Percentiles rank a stretch among this genome's conserved stretches.
phyloP scores from a whole-genome alignment of 1,140 invertebrate genomes.

The Papilio glaucus region DNA sequence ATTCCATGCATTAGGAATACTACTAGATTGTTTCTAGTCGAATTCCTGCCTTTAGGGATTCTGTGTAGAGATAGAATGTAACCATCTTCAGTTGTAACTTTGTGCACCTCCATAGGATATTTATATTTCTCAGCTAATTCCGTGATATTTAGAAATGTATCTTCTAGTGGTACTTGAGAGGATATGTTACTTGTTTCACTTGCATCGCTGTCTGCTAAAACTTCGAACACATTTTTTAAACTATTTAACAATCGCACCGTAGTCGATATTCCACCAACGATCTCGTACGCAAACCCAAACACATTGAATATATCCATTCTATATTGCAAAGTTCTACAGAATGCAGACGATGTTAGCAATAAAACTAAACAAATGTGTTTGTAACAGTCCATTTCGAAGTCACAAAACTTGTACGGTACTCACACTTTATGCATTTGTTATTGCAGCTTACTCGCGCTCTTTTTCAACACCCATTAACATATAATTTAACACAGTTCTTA shows the following conservation, averaged over 20 bases:
- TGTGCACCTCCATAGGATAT: constrained; percentile 84
- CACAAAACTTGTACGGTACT: no score
- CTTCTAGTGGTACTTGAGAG: constrained; percentile 40
- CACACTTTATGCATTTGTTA: no score
- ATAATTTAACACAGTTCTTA: no score
- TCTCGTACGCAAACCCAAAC: not conserved
- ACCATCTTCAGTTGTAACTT: constrained; percentile 84
- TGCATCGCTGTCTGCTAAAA: constrained; percentile 4
- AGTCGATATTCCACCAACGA: constrained; percentile 16
- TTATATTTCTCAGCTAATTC: constrained; percentile 81
- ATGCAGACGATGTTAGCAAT: no score
- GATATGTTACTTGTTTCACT: constrained; percentile 5
- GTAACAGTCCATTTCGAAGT: no score
- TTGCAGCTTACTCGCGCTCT: no score
- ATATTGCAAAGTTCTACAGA: no score
- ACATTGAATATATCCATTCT: not conserved
- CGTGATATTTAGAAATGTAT: constrained; percentile 58
- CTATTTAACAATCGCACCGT: not conserved
- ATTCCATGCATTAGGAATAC: constrained; percentile 88
- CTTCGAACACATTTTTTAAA: constrained; percentile 31
- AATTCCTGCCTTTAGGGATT: constrained; percentile 68
- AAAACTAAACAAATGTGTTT: no score
- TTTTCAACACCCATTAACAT: no score
- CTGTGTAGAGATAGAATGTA: constrained; percentile 85
- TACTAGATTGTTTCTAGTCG: constrained; percentile 54